Evolutionary conservation across 2,888 invertebrate genomes (phyloP), one percentile per base, ranked within the genome.

Genomic region (Heliconius aoede): DNA sequence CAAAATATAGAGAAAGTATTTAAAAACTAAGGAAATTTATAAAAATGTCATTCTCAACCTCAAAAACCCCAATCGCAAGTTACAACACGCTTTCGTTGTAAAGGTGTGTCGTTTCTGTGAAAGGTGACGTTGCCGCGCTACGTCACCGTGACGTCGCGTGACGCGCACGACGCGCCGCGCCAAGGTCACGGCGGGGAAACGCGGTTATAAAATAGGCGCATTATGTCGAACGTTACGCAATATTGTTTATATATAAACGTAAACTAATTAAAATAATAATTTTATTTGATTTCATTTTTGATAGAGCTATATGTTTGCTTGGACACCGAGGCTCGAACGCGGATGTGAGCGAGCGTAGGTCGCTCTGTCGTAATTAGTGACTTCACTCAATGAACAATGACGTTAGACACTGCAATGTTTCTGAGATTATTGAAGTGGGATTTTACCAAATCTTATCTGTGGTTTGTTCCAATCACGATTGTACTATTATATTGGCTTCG

Each of bases 111-210:
- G 79, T 81, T 86, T 84, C 84, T 82, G 82, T 85, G 84, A 80
- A 86, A 84, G 82, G 74, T 78, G 80, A 79, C 78, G 81, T 74
- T 40, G 75, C 74, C 71, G 55, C 58, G 78, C 75, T 68, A 80
- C 82, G 83, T 80, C 79, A 79, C 58, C 36, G 36, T 84, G 83
- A 84, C 84, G 84, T 82, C 55, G 51, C 40, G 76, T 83, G 82
- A 84, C 85, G 85, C 80, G 36, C 62, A 15, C 64, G 74, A 72
- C 76, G 74, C 80, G 74, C 60, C 78, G 78, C 81, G 68, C 81
- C 89, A 90, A 91, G 90, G 90, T 88, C 89, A 83, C 46, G 67
- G 79, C 80, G 78, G 83, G 85, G 84, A 84, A 86, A 85, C 80
- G 82, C 84, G 84, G 85, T 84, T 82, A 81, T 85, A 86, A 85